These are phyloP conservation scores for Cryptomyrus ogoouensis DNA, from an alignment of 2,113 vertebrate species.

Conservation along the genomic window DNA sequence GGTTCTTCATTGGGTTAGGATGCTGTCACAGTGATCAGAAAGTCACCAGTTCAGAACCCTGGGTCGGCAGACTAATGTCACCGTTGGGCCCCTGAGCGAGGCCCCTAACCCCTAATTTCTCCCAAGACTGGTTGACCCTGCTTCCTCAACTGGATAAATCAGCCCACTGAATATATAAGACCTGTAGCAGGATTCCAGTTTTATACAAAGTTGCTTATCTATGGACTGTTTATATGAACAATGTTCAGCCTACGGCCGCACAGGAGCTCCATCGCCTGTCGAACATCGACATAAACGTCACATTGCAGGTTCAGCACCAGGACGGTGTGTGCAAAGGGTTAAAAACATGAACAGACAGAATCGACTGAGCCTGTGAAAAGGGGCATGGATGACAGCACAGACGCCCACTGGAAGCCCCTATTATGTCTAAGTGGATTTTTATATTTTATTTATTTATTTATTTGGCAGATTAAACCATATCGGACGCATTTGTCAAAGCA, in stretches of 20 bases:
- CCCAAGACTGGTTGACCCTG: not conserved
- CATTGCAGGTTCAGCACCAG: not conserved
- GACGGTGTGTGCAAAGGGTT: not conserved
- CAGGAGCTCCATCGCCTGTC: not conserved
- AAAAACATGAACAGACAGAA: not conserved
- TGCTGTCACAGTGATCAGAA: not conserved
- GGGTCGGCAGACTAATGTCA: not conserved
- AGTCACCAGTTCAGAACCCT: not conserved
- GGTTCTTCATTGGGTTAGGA: not conserved
- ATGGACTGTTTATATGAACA: not conserved
- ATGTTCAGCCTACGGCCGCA: not conserved
- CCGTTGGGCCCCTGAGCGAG: not conserved
- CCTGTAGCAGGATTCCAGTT: not conserved
- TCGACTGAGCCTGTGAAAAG: not conserved
- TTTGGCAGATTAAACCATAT: not conserved
- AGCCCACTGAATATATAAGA: not conserved
- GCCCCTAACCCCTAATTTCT: not conserved
- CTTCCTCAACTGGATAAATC: not conserved
- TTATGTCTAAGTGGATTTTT: not conserved
- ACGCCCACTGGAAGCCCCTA: not conserved
- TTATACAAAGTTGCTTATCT: not conserved
- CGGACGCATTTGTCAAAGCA: not conserved
- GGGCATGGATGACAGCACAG: not conserved
- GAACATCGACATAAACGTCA: not conserved
- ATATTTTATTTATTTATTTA: not conserved